phyloP scores from a whole-genome alignment of 2,888 invertebrate genomes.

The Megalurothrips usitatus region DNA sequence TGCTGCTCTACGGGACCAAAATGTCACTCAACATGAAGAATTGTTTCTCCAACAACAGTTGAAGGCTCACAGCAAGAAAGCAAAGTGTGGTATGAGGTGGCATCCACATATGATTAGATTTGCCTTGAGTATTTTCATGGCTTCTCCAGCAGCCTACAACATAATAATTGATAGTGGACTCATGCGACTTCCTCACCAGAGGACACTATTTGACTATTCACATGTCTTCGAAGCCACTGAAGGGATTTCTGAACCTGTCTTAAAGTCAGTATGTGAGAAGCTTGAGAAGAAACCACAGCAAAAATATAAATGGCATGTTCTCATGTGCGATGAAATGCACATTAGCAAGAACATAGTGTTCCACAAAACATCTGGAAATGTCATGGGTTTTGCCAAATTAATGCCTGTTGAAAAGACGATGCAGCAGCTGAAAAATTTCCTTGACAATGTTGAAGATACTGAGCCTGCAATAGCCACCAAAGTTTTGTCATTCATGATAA shows the following conservation, averaged over 20 bases:
- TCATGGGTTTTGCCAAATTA: not conserved
- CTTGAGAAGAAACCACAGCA: not conserved
- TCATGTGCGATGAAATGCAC: not conserved
- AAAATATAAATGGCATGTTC: not conserved
- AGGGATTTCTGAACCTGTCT: not conserved
- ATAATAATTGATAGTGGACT: not conserved
- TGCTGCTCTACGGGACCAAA: not conserved
- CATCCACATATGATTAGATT: not conserved
- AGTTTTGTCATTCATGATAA: not conserved
- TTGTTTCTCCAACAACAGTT: not conserved
- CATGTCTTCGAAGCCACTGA: not conserved
- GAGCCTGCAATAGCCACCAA: not conserved
- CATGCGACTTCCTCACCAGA: not conserved
- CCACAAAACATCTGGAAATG: not conserved
- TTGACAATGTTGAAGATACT: not conserved
- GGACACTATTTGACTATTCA: not conserved
- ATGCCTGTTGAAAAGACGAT: not conserved
- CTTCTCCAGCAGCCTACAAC: not conserved
- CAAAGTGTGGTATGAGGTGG: not conserved
- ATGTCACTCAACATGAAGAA: not conserved
- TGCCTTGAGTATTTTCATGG: not conserved
- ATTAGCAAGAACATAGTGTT: not conserved
- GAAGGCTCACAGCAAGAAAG: not conserved
- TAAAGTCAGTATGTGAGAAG: not conserved
- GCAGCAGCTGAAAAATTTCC: not conserved